Conservation (phyloP, 2,797 vertebrate species). For the Xiphorhynchus erythropygius region DNA sequence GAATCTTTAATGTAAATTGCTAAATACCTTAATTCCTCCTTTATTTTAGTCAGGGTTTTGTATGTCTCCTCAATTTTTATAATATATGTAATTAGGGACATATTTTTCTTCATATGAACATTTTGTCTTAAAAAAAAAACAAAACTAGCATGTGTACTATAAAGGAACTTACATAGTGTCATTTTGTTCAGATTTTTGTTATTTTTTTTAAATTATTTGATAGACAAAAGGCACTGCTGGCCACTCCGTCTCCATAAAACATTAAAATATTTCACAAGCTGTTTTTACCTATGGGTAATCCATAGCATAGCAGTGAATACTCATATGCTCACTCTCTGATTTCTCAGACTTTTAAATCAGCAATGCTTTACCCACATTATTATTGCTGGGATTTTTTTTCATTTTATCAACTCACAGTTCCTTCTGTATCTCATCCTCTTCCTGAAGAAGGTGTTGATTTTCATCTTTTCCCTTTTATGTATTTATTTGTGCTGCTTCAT, state of each 20-base stretch:
- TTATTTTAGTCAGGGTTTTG: background rate
- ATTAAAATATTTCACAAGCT: background rate
- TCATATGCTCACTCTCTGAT: background rate
- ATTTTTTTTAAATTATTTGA: background rate
- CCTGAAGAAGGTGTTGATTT: background rate
- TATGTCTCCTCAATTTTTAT: background rate
- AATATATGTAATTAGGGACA: background rate
- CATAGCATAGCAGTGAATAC: background rate
- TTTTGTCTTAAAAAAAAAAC: background rate
- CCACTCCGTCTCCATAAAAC: background rate
- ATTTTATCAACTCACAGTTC: background rate
- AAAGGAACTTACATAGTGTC: background rate
- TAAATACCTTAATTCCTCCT: background rate
- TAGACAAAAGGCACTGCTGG: background rate
- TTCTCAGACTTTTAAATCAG: background rate
- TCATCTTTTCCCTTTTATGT: background rate
- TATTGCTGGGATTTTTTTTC: background rate
- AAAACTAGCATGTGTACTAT: background rate
- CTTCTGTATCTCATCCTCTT: background rate
- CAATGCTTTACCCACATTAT: background rate
- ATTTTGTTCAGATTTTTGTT: background rate
- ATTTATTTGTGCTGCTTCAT: background rate
- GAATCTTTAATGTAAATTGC: background rate
- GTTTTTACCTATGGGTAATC: background rate
- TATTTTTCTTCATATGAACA: background rate